Evolutionary conservation across 2,113 vertebrate species (phyloP).

Genomic region (Hippoglossus stenolepis): DNA sequence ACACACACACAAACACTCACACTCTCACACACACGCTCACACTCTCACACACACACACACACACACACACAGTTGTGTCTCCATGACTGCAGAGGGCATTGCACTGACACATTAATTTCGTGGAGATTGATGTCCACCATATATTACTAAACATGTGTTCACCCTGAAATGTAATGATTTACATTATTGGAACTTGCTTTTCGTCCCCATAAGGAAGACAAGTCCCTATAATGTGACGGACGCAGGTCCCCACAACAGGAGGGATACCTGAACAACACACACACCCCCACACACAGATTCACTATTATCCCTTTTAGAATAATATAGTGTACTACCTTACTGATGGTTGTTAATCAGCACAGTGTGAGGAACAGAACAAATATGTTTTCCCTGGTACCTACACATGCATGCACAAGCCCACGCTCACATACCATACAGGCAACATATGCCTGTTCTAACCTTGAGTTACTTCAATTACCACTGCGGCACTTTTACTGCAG

Average conservation of each 20-base stretch:
- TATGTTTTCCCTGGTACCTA: not conserved
- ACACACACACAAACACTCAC: too few relatives aligned
- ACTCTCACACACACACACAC: not conserved
- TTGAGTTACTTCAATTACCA: slow-evolving; percentile 41
- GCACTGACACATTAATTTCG: not conserved
- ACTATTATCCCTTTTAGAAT: not conserved
- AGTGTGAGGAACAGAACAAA: not conserved
- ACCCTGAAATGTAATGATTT: not conserved
- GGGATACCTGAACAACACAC: not conserved
- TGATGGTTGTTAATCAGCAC: slow-evolving; percentile 1
- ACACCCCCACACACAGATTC: not conserved
- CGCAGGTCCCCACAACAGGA: not conserved
- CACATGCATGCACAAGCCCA: not conserved
- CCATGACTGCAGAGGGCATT: not conserved
- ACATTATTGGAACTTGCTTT: not conserved
- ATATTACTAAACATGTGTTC: not conserved
- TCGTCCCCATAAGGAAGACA: too few relatives aligned
- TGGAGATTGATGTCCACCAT: not conserved
- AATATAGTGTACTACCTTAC: not conserved
- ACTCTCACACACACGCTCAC: not conserved
- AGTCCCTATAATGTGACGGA: not conserved
- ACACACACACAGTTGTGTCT: not conserved
- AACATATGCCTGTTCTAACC: slow-evolving; percentile 10
- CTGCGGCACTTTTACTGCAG: slow-evolving; percentile 27
- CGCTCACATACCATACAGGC: not conserved